phyloP scores from a whole-genome alignment of 2,888 invertebrate genomes.

The Troilus luridus region DNA sequence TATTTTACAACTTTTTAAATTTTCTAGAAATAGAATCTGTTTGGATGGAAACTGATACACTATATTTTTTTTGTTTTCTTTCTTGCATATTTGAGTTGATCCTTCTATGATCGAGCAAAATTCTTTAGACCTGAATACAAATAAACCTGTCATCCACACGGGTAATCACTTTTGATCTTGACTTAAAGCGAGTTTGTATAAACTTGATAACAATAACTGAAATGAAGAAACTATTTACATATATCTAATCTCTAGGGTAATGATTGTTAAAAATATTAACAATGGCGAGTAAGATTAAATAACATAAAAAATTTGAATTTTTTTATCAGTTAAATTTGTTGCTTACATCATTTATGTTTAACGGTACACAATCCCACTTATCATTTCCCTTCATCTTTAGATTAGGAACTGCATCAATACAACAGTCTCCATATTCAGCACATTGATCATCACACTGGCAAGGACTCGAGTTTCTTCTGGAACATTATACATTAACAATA shows the following conservation, averaged over 20 bases:
- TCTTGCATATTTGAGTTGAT: too few relatives aligned
- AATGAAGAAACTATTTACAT: neutral
- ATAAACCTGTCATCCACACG: too few relatives aligned
- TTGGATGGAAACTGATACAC: too few relatives aligned
- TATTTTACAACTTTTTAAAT: too few relatives aligned
- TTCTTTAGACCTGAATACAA: too few relatives aligned
- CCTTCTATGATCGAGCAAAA: too few relatives aligned
- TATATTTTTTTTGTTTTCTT: too few relatives aligned
- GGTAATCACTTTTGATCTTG: too few relatives aligned
- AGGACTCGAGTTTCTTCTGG: constrained; percentile 65
- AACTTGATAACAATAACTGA: too few relatives aligned
- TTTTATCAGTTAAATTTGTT: neutral
- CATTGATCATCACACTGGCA: constrained; percentile 70
- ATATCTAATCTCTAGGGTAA: neutral
- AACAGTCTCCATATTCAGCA: constrained; percentile 70
- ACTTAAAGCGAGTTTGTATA: too few relatives aligned
- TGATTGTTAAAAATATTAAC: neutral
- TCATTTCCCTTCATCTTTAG: neutral
- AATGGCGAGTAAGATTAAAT: neutral
- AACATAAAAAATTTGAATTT: neutral
- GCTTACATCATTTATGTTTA: constrained; percentile 20
- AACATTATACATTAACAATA: neutral
- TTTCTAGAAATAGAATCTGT: too few relatives aligned
- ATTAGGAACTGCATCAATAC: constrained; percentile 68
- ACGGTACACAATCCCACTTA: constrained; percentile 16